phyloP scores from a whole-genome alignment of 2,888 invertebrate species.

The Thereva unica region DNA sequence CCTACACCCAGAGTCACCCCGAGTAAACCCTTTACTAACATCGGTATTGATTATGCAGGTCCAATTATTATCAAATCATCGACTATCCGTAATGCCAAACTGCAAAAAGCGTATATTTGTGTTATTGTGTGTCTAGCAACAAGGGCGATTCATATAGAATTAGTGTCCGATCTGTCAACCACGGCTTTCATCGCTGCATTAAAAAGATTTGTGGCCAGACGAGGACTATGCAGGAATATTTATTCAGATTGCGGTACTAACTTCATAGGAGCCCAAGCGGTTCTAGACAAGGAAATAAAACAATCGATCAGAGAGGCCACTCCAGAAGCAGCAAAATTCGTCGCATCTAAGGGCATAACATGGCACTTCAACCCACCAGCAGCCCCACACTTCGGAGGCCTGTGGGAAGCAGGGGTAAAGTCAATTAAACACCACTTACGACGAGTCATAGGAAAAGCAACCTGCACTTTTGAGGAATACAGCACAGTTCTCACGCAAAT shows the following conservation, averaged over 20 bases:
- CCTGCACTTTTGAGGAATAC: constrained; percentile 46
- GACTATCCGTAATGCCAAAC: background rate
- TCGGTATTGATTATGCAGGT: background rate
- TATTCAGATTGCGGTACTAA: background rate
- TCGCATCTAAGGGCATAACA: background rate
- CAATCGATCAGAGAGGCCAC: background rate
- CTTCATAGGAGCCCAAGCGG: no score
- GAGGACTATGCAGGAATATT: background rate
- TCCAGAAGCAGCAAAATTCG: background rate
- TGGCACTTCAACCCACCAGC: background rate
- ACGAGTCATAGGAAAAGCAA: constrained; percentile 41
- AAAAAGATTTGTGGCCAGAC: background rate
- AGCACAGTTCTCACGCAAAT: constrained; percentile 45
- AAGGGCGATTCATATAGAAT: background rate
- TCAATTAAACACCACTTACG: background rate
- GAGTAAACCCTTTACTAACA: background rate
- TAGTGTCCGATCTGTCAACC: background rate
- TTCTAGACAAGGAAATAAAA: no score
- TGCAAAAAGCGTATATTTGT: background rate
- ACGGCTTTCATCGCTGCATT: background rate
- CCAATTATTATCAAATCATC: background rate
- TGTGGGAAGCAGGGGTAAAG: no score
- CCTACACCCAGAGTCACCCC: background rate
- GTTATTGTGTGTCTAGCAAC: background rate
- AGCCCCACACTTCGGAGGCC: no score